Percentiles rank a stretch among this genome's conserved stretches.
These are phyloP conservation scores for Syrista parreyssii DNA, from an alignment of 2,888 invertebrate genomes.

Conservation along the genomic window DNA sequence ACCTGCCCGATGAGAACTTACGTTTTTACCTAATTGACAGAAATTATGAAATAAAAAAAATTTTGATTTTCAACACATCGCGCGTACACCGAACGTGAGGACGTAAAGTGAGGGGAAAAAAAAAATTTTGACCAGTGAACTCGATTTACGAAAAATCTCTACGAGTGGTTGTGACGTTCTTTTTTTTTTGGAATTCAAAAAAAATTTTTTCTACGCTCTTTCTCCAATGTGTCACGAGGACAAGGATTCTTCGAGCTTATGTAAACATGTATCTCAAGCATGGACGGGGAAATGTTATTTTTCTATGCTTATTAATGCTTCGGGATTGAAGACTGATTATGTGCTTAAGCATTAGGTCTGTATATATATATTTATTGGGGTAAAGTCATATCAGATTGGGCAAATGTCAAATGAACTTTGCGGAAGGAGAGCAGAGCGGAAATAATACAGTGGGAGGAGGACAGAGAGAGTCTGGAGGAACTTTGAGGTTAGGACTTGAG, in stretches of 20 bases:
- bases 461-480: not conserved
- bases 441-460: not conserved
- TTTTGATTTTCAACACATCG: not conserved
- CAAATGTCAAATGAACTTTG: not conserved
- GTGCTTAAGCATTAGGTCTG: not conserved
- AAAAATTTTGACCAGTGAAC: not conserved
- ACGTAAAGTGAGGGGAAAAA: too few relatives aligned
- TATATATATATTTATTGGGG: too few relatives aligned
- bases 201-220: too few relatives aligned
- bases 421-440: not conserved
- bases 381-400: not conserved
- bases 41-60: not conserved
- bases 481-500: not conserved
- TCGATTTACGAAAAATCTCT: not conserved
- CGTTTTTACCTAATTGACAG: not conserved
- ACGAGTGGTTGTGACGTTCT: not conserved
- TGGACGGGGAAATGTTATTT: not conserved
- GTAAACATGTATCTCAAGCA: not conserved
- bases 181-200: too few relatives aligned
- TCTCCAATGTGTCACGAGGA: not conserved
- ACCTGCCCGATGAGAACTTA: constrained; percentile 43
- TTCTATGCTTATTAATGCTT: not conserved
- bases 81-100: not conserved
- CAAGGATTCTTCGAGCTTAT: not conserved
- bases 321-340: not conserved